These are phyloP conservation scores for Sitophilus oryzae DNA, from an alignment of 1,140 invertebrate species.

Conservation along the genomic window DNA sequence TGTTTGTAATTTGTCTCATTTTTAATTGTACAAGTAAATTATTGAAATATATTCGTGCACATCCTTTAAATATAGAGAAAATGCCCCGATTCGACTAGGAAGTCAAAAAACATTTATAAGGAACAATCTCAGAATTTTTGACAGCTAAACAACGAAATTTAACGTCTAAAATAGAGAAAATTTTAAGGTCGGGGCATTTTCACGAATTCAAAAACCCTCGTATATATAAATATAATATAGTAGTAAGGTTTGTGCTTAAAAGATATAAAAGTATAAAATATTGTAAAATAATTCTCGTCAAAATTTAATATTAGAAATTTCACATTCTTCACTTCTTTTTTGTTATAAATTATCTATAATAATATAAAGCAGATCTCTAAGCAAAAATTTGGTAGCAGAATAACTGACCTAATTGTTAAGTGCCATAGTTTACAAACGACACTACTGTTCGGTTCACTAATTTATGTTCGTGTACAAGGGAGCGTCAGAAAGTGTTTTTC, in stretches of 20 bases:
- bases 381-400: constrained; percentile 1
- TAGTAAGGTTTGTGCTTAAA: constrained; percentile 18
- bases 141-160: constrained; percentile 9
- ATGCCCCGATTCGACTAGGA: no score
- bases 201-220: background rate
- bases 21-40: background rate
- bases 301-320: constrained; percentile 7
- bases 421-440: constrained; percentile 24
- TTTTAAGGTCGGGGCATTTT: constrained; percentile 10
- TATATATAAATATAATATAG: constrained; percentile 17
- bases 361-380: constrained; percentile 14
- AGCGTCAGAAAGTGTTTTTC: no score
- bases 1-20: constrained; percentile 2
- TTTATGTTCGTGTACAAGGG: no score
- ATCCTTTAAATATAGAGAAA: background rate
- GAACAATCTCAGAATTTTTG: no score
- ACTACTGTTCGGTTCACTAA: no score
- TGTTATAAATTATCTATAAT: constrained; percentile 7
- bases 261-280: constrained; percentile 7
- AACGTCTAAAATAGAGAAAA: background rate
- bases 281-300: constrained; percentile 8
- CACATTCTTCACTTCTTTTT: constrained; percentile 3
- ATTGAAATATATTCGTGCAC: constrained; percentile 4
- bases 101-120: background rate
- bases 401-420: constrained; percentile 8